phyloP scores from a whole-genome alignment of 1,140 invertebrate genomes.

The Aphelenchoides besseyi region DNA sequence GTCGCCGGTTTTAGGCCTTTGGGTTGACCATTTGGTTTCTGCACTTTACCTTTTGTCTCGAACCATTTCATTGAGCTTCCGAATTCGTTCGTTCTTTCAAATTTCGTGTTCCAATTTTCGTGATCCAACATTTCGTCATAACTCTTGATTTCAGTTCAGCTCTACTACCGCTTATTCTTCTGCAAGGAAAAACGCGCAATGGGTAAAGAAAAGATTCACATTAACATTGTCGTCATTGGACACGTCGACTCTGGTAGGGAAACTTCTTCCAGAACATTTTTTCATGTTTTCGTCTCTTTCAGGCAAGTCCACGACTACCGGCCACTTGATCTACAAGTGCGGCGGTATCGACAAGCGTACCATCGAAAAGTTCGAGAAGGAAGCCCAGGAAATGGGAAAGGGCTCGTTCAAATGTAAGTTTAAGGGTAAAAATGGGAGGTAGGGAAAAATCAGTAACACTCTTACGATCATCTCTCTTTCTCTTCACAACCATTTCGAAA shows the following conservation, averaged over 20 bases:
- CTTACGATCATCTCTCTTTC: not conserved
- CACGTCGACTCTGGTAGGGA: slow-evolving; percentile 94
- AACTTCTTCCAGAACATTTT: too few relatives aligned
- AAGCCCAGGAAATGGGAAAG: slow-evolving; percentile 94
- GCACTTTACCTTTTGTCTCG: too few relatives aligned
- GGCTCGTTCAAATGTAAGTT: slow-evolving; percentile 88
- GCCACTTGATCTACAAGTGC: slow-evolving; percentile 94
- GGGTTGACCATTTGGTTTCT: too few relatives aligned
- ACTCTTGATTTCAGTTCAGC: too few relatives aligned
- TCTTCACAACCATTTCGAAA: too few relatives aligned
- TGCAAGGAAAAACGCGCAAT: slow-evolving; percentile 63
- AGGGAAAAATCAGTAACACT: not conserved
- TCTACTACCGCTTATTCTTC: too few relatives aligned
- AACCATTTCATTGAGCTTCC: slow-evolving; percentile 11
- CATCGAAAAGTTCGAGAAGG: slow-evolving; percentile 94
- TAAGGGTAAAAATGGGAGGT: not conserved
- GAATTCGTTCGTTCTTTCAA: not conserved
- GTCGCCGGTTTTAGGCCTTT: slow-evolving; percentile 17
- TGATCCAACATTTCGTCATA: not conserved
- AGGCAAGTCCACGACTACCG: slow-evolving; percentile 88
- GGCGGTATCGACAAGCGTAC: slow-evolving; percentile 93
- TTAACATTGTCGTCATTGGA: slow-evolving; percentile 96
- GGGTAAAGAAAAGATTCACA: slow-evolving; percentile 84
- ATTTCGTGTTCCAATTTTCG: not conserved
- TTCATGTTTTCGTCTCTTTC: slow-evolving; percentile 65